These are phyloP conservation scores for Trachelipus rathkii DNA, from an alignment of 1,140 invertebrate species.

Conservation along the genomic window DNA sequence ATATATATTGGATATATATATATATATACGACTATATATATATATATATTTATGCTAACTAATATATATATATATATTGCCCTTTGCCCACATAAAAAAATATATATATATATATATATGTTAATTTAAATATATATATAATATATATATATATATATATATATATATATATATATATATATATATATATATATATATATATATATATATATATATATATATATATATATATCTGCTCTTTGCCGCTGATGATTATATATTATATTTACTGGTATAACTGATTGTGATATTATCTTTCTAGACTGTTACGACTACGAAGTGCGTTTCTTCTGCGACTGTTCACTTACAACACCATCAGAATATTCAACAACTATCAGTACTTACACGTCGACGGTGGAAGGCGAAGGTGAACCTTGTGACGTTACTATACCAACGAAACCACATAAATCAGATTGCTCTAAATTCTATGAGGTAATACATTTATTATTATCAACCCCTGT, in stretches of 20 bases:
- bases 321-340: constrained; percentile 52
- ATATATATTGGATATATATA: background rate
- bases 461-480: constrained; percentile 62
- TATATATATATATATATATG: too few species aligned
- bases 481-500: too few species aligned
- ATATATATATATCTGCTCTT: too few species aligned
- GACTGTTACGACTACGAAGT: constrained; percentile 53
- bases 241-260: too few species aligned
- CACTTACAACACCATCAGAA: constrained; percentile 28
- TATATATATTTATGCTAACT: constrained; percentile 21
- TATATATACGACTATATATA: constrained; percentile 18
- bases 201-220: too few species aligned
- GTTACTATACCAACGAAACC: constrained; percentile 52
- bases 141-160: too few species aligned
- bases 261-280: too few species aligned
- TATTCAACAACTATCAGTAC: background rate
- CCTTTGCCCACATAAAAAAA: too few species aligned
- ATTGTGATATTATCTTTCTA: constrained; percentile 7
- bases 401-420: constrained; percentile 48
- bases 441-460: constrained; percentile 57
- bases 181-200: too few species aligned
- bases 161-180: too few species aligned
- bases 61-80: background rate
- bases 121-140: too few species aligned
- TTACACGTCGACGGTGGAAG: background rate